A percentile compares a stretch with the other conserved stretches of the same genome.
Conservation (phyloP, 2,888 invertebrate species). For the Anthrax anthrax region DNA sequence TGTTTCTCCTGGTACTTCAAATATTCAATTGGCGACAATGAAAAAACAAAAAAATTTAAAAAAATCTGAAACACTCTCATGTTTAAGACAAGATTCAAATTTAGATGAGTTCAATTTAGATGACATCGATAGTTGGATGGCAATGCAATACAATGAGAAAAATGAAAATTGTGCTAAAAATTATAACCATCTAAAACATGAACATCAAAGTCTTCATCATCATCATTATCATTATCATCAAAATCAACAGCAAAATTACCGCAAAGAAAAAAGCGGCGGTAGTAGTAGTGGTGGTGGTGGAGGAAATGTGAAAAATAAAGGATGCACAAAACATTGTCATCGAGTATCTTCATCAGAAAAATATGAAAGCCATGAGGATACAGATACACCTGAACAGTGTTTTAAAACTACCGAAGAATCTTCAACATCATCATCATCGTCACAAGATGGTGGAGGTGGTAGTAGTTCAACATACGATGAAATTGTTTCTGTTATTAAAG, state of each 20-base stretch:
- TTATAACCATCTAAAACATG: not conserved
- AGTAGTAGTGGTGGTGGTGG: not conserved
- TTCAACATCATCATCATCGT: conserved; percentile 12
- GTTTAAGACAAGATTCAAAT: conserved; percentile 26
- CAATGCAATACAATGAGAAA: conserved; percentile 19
- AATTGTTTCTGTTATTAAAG: conserved; percentile 33
- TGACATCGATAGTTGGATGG: conserved; percentile 35
- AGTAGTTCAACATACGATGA: conserved; percentile 31
- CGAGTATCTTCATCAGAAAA: not conserved
- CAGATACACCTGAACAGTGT: conserved; percentile 16
- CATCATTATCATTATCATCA: not conserved
- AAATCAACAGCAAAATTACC: not conserved
- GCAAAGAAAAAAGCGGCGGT: not conserved
- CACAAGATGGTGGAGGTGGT: not conserved
- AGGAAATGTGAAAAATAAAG: too few species aligned
- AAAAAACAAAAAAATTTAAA: conserved; percentile 6
- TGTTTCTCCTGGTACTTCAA: conserved; percentile 1
- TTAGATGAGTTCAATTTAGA: conserved; percentile 32
- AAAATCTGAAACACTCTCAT: conserved; percentile 17
- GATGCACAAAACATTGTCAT: not conserved
- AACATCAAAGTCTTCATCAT: not conserved
- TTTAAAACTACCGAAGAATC: conserved; percentile 27
- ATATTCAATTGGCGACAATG: not conserved
- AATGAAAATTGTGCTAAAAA: not conserved
- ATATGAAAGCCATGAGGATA: conserved; percentile 1